Base-by-base conservation (phyloP, 2,888 invertebrate species). In the Hemaris fuciformis region DNA sequence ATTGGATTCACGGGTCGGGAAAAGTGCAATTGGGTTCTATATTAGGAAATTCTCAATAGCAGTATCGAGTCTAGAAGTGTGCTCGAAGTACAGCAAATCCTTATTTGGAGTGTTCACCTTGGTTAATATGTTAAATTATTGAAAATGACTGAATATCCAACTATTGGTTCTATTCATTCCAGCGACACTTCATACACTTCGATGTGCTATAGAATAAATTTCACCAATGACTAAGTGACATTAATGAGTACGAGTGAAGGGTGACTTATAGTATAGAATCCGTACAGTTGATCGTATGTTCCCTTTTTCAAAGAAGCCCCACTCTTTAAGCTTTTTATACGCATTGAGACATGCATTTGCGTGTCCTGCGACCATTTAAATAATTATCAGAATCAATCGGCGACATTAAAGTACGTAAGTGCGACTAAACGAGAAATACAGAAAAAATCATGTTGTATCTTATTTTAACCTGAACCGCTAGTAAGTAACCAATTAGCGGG, bases 401-500 rank as follows among this genome's bases (percentile, higher is more conserved):
- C 71, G 66, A 74, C 80, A 77, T 77, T 81, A 80, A 77, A 71
- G 73, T 79, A 71, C 65, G 70, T 67, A 73, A 75, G 73, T 72
- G 73, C 72, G 66, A 67, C 67, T 70, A 68, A 71, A 71, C 65
- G 65, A 67, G 65, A 73, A 73, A 71, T 69, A 72, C 70, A 62
- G 69, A 75, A 74, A 81, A 76, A 71, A 65, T 58, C 46, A 67
- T 53, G 67, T 73, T 78, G 71, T 78, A 79, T 83, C 80, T 81
- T 75, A 77, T 77, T 81, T 71, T 66, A 68, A 70, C 77, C 72
- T 65, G 81, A 76, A 77, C 68, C 69, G 75, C 84, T 75, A 75
- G 82, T 77, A 73, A 80, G 81, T 77, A 74, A 80, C 84, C 83
- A 90, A 90, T 90, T 90, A 89, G 88, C 74, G 78, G 77, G 78